These are phyloP conservation scores for Phenganax subtilis DNA, from an alignment of 92 coral and sea anemone species.

Conservation along the genomic window DNA sequence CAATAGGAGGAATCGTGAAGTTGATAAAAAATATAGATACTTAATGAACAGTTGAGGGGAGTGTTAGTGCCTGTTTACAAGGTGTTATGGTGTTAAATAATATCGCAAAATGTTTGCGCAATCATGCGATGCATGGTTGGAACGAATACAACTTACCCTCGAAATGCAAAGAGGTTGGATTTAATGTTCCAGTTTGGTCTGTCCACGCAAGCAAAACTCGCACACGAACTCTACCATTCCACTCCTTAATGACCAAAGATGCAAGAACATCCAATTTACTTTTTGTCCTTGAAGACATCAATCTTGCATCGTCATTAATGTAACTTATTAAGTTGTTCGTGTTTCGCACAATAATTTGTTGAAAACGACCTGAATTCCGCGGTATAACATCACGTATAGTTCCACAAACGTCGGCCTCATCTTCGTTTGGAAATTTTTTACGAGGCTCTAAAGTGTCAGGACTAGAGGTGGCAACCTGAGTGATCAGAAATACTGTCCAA, in stretches of 20 bases:
- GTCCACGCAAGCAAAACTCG: conserved; percentile 82
- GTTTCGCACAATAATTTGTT: conserved; percentile 78
- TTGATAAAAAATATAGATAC: not conserved
- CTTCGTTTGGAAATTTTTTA: conserved; percentile 56
- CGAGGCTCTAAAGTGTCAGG: conserved; percentile 35
- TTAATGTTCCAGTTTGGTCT: conserved; percentile 52
- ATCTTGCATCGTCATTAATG: conserved; percentile 67
- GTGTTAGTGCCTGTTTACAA: not conserved
- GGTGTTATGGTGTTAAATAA: not conserved
- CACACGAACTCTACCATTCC: conserved; percentile 50
- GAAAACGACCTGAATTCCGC: conserved; percentile 77
- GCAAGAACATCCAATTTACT: conserved; percentile 85
- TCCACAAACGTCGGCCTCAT: conserved; percentile 72
- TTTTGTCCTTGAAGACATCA: conserved; percentile 85
- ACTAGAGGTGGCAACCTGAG: not conserved
- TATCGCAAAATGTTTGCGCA: not conserved
- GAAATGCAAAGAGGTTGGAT: conserved; percentile 67
- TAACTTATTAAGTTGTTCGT: conserved; percentile 60
- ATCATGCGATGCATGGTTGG: not conserved
- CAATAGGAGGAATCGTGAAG: no score
- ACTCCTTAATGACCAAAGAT: conserved; percentile 54
- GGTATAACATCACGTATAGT: conserved; percentile 75
- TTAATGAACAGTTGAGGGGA: not conserved
- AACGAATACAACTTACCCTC: conserved; percentile 63
- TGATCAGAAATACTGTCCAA: not conserved